Base-by-base conservation (phyloP, 2,113 vertebrate species). In the Nematolebias whitei region DNA sequence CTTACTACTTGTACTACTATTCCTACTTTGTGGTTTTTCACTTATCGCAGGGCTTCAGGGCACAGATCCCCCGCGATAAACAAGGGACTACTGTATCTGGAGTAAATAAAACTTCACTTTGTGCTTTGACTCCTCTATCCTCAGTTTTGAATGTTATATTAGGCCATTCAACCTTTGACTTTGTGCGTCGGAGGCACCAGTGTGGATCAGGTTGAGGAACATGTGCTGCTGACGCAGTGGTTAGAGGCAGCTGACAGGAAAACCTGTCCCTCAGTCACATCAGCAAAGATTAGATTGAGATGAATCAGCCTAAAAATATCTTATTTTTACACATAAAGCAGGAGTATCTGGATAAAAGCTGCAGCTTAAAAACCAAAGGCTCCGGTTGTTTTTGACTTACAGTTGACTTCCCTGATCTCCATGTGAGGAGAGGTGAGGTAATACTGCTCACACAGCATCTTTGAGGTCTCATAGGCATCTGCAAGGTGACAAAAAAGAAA, bases 381-480 rank as follows among this genome's bases (percentile, higher is more conserved):
- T 5, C 13, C 0, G 5, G 14, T 26, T 29, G 22, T 57, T 29
- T 52, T 52, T 12, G 44, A 87, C 94, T 95, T 91, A 99, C 98
- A 93, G 41, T 98, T 98, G 53, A 96, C 87, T 91, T 97, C 89
- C 47, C 75, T 94, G 77, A 99, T 93, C 61, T 95, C 92, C 90
- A 99, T 84, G 50, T 98, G 95, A 35, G 98, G 98, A 56, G 96
- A 97, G 24, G 94, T 94, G 72, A 99, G 90, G 72, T 99, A 99
- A 89, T 99, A 98, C 88, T 98, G 96, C 84, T 99, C 96, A 90
- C 98, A 99, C 62, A 99, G 92, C 96, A 99, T 85, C 86, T 93
- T 96, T 39, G 98, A 89, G 38, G 92, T 95, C 74, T 96, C 94
- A 71, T 92, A 98, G 40, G 98, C 97, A 90, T 99, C 98, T 99